Conservation (phyloP, 2,888 invertebrate genomes). For the Apodemia zela region DNA sequence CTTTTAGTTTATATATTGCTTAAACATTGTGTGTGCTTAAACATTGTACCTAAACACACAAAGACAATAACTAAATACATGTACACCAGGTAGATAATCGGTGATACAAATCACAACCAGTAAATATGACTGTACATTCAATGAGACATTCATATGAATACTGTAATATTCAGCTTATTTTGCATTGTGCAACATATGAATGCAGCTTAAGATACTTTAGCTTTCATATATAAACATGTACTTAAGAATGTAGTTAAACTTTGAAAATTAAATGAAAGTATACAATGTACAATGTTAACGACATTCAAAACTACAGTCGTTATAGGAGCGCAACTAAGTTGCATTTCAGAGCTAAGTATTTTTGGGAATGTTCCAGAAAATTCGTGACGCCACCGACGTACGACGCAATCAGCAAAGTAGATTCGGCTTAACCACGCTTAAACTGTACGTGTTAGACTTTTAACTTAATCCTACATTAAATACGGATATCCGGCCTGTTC, state of each 20-base stretch:
- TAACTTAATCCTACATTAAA: slow-evolving; percentile 11
- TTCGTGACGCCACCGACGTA: slow-evolving; percentile 4
- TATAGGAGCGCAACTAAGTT: neutral
- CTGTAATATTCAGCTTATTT: too few species aligned
- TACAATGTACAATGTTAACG: slow-evolving; percentile 1
- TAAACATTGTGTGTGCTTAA: too few species aligned
- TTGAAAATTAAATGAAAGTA: slow-evolving; percentile 7
- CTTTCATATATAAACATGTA: slow-evolving; percentile 1
- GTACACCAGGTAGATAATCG: too few species aligned
- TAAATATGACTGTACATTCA: too few species aligned
- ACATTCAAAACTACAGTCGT: slow-evolving; percentile 3
- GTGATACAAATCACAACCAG: too few species aligned
- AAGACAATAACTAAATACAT: too few species aligned
- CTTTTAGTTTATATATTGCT: too few species aligned
- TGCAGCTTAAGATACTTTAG: neutral
- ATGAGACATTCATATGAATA: too few species aligned
- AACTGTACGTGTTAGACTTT: slow-evolving; percentile 10
- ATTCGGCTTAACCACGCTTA: slow-evolving; percentile 8
- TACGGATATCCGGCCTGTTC: neutral
- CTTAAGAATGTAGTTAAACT: neutral
- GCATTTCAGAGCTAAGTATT: slow-evolving; percentile 5
- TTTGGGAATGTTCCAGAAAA: slow-evolving; percentile 1
- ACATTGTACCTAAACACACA: too few species aligned
- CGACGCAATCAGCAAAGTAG: slow-evolving; percentile 3
- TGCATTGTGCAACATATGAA: neutral